Percentiles rank a stretch among this genome's conserved stretches.
phyloP scores from a whole-genome alignment of 2,888 invertebrate genomes.

The Pseudolycoriella hygida region DNA sequence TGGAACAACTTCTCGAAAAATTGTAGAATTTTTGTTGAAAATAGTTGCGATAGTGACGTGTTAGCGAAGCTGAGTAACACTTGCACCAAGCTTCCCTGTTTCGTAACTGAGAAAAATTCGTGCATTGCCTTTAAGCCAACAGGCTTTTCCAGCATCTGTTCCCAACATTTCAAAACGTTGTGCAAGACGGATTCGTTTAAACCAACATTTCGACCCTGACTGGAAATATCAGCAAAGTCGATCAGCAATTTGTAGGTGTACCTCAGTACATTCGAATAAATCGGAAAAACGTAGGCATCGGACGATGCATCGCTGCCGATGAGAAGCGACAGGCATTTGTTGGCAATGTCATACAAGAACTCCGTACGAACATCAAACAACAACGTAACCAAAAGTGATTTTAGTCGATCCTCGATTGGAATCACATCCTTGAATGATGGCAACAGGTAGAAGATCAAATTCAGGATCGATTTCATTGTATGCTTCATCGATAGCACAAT shows the following conservation, averaged over 20 bases:
- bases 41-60: conserved; percentile 48
- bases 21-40: conserved; percentile 59
- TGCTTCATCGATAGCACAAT: conserved; percentile 25
- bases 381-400: conserved; percentile 36
- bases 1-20: conserved; percentile 60
- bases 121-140: conserved; percentile 69
- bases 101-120: conserved; percentile 52
- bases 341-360: conserved; percentile 44
- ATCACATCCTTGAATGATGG: conserved; percentile 16
- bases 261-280: conserved; percentile 43
- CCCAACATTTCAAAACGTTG: conserved; percentile 52
- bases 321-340: conserved; percentile 31
- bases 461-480: conserved; percentile 23
- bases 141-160: conserved; percentile 64
- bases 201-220: conserved; percentile 14
- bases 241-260: conserved; percentile 51
- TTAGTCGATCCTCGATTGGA: conserved; percentile 19
- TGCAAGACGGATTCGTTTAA: conserved; percentile 24
- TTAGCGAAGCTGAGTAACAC: conserved; percentile 66
- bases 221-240: conserved; percentile 33
- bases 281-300: conserved; percentile 44
- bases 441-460: conserved; percentile 21
- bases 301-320: conserved; percentile 18
- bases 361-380: conserved; percentile 62
- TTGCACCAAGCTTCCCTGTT: conserved; percentile 52